Evolutionary conservation across 1,140 invertebrate species (phyloP).

Genomic region (Drosophila miranda): DNA sequence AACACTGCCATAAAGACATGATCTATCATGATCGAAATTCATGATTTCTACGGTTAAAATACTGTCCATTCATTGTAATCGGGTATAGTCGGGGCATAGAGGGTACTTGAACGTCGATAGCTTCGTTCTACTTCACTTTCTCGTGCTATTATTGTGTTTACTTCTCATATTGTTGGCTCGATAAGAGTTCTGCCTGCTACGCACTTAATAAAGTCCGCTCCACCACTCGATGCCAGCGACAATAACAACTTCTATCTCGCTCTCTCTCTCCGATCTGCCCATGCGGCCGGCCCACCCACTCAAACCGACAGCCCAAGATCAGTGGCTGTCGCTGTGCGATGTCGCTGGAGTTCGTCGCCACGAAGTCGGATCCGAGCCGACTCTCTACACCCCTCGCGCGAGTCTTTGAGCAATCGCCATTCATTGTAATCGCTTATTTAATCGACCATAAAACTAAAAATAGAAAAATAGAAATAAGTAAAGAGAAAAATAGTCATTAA

Average conservation of each 20-base stretch:
- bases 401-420: conserved; percentile 3
- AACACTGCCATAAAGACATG: too few relatives aligned
- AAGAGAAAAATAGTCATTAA: conserved; percentile 54
- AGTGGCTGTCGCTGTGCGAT: conserved; percentile 2
- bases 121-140: conserved; percentile 21
- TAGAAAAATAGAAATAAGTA: conserved; percentile 44
- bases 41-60: too few relatives aligned
- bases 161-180: conserved; percentile 5
- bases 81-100: too few relatives aligned
- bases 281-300: not conserved
- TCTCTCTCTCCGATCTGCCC: conserved; percentile 12
- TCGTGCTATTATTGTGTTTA: conserved; percentile 16
- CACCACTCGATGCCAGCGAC: conserved; percentile 9
- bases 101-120: too few relatives aligned
- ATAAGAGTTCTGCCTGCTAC: conserved; percentile 48
- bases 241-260: conserved; percentile 27
- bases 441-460: conserved; percentile 56
- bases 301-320: conserved; percentile 2
- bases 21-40: too few relatives aligned
- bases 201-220: conserved; percentile 38
- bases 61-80: too few relatives aligned
- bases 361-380: conserved; percentile 10
- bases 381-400: not conserved
- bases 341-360: conserved; percentile 44
- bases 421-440: conserved; percentile 44